Evolutionary conservation across 2,113 vertebrate genomes (phyloP).

Genomic region (Struthidea cinerea): DNA sequence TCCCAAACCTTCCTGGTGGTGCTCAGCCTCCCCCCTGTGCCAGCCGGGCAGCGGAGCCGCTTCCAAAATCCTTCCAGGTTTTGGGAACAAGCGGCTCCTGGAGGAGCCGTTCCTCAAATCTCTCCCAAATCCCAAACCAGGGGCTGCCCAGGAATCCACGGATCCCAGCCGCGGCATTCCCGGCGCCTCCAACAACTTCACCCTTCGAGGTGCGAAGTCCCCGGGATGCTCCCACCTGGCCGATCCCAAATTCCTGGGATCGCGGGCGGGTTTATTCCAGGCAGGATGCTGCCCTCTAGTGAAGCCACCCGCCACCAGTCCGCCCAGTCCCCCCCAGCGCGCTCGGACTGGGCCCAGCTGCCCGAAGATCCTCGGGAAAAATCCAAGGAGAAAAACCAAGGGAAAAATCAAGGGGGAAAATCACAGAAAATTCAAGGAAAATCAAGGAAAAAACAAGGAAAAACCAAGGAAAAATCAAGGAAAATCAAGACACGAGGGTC

Average conservation of each 20-base stretch:
- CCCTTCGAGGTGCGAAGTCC: neutral
- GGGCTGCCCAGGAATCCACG: accelerated
- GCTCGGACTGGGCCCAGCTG: accelerated
- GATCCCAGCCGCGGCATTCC: no score
- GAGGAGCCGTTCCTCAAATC: accelerated
- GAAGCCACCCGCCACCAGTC: neutral
- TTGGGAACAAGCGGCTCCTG: neutral
- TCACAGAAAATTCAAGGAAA: neutral
- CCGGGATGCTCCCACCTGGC: neutral
- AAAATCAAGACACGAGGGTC: accelerated
- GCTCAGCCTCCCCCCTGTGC: neutral
- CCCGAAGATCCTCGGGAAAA: accelerated
- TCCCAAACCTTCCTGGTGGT: neutral
- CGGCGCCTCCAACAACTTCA: accelerated
- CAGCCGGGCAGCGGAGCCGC: neutral
- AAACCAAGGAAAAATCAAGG: neutral
- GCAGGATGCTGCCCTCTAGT: conserved; percentile 52
- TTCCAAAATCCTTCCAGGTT: neutral
- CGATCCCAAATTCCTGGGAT: neutral
- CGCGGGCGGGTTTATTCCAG: neutral
- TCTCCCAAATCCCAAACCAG: accelerated
- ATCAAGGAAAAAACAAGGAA: neutral
- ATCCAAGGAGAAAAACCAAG: neutral
- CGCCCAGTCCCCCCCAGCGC: accelerated
- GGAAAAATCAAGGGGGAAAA: no score